Conservation (phyloP, 2,113 vertebrate genomes). For the Prietella phreatophila region DNA sequence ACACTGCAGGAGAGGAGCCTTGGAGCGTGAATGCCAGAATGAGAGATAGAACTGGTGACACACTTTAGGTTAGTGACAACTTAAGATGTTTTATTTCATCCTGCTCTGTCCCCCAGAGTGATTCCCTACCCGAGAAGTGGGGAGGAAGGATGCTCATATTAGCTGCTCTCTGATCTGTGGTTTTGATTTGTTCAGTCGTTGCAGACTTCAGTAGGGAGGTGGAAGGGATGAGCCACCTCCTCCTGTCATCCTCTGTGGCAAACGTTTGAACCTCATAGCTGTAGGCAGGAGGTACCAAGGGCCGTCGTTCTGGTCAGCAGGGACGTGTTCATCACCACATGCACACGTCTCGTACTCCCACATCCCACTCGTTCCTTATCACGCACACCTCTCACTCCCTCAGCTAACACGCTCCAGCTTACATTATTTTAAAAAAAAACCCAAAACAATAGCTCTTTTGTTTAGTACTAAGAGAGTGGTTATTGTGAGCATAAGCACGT, state of each 20-base stretch:
- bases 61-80: constrained; percentile 25
- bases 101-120: constrained; percentile 36
- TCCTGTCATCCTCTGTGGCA: constrained; percentile 45
- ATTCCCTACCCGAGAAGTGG: constrained; percentile 1
- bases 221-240: constrained; percentile 45
- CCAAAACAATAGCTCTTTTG: constrained; percentile 37
- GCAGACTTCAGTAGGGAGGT: constrained; percentile 18
- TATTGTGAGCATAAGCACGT: constrained; percentile 25
- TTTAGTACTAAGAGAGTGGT: constrained; percentile 37
- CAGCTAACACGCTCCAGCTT: constrained; percentile 12
- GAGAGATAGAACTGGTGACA: constrained; percentile 32
- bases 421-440: neutral
- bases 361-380: neutral
- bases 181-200: constrained; percentile 64
- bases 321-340: constrained; percentile 20
- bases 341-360: constrained; percentile 36
- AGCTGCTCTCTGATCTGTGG: constrained; percentile 55
- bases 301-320: constrained; percentile 23
- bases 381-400: constrained; percentile 34
- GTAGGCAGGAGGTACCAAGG: neutral
- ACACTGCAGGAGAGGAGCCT: constrained; percentile 1
- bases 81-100: constrained; percentile 34
- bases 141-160: constrained; percentile 39
- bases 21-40: constrained; percentile 12
- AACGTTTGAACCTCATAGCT: constrained; percentile 16